A percentile compares a stretch with the other conserved stretches of the same genome.
phyloP scores from a whole-genome alignment of 2,888 invertebrate species.

The Scaptomyza tumidula region DNA sequence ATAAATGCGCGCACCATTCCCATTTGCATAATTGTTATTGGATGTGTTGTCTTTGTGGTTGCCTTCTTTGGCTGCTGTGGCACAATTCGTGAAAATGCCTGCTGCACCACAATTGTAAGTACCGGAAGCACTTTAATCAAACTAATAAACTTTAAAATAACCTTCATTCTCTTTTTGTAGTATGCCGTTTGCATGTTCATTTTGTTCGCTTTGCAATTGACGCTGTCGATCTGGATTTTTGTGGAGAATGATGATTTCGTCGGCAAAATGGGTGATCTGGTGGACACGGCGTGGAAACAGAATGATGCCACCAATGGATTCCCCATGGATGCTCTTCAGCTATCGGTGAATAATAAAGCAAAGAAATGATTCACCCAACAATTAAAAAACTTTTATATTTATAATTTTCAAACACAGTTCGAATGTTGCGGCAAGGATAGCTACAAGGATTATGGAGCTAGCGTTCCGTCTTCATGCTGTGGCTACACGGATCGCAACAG shows the following conservation, averaged over 20 bases:
- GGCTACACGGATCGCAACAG: conserved; percentile 59
- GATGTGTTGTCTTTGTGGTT: conserved; percentile 90
- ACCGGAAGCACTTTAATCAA: accelerated
- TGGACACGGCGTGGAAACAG: conserved; percentile 84
- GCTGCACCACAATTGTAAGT: conserved; percentile 92
- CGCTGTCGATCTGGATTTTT: conserved; percentile 89
- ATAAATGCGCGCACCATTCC: conserved; percentile 86
- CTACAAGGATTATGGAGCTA: conserved; percentile 54
- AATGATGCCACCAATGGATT: conserved; percentile 58
- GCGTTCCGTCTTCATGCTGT: conserved; percentile 79
- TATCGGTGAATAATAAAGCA: conserved; percentile 68
- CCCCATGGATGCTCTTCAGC: conserved; percentile 80
- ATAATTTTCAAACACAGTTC: conserved; percentile 53
- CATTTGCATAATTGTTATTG: conserved; percentile 88
- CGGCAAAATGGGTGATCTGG: conserved; percentile 85
- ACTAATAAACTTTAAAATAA: background rate
- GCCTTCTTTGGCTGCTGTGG: conserved; percentile 97
- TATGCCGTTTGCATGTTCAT: conserved; percentile 90
- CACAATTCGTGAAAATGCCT: conserved; percentile 93
- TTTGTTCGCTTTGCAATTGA: conserved; percentile 90
- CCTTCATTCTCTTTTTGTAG: conserved; percentile 83
- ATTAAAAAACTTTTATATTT: background rate
- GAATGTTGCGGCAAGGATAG: conserved; percentile 77
- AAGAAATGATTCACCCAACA: background rate
- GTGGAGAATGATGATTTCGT: conserved; percentile 86